These are phyloP conservation scores for Equus quagga DNA, from an alignment of 2,113 vertebrate genomes.

Conservation along the genomic window DNA sequence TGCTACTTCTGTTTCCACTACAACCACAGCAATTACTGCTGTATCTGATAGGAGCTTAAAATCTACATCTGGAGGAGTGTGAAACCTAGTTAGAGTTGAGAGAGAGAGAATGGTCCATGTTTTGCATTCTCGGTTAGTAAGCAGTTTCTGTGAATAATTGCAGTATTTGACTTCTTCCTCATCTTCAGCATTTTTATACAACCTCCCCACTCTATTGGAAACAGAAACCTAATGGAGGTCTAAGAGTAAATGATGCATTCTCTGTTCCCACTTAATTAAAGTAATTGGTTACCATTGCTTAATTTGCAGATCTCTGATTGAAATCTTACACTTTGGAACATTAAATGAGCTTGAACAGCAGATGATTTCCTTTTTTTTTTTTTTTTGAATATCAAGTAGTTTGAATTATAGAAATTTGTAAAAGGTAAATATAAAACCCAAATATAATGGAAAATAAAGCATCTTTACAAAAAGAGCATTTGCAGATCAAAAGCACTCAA, in stretches of 20 bases:
- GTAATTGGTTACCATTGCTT: constrained; percentile 78
- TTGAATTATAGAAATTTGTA: constrained; percentile 46
- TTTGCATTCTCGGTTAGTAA: not conserved
- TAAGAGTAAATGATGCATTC: constrained; percentile 77
- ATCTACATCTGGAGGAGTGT: not conserved
- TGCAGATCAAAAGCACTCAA: not conserved
- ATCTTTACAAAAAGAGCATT: constrained; percentile 40
- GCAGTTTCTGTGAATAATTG: not conserved
- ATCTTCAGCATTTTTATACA: constrained; percentile 17
- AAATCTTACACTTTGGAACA: constrained; percentile 69
- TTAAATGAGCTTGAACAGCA: constrained; percentile 84
- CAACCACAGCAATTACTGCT: not conserved
- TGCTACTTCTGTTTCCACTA: not conserved
- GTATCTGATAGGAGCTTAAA: not conserved
- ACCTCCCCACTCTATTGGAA: constrained; percentile 52
- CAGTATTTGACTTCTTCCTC: not conserved
- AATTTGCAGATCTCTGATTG: constrained; percentile 80
- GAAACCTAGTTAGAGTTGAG: not conserved
- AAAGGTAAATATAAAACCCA: constrained; percentile 9
- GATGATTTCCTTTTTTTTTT: constrained; percentile 58
- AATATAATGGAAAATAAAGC: not conserved
- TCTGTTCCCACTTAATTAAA: constrained; percentile 68
- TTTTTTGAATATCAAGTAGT: constrained; percentile 53
- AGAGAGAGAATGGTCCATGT: not conserved
- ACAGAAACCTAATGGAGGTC: constrained; percentile 66